Conservation (phyloP, 2,113 vertebrate genomes). For the Psilopsiagon aurifrons region DNA sequence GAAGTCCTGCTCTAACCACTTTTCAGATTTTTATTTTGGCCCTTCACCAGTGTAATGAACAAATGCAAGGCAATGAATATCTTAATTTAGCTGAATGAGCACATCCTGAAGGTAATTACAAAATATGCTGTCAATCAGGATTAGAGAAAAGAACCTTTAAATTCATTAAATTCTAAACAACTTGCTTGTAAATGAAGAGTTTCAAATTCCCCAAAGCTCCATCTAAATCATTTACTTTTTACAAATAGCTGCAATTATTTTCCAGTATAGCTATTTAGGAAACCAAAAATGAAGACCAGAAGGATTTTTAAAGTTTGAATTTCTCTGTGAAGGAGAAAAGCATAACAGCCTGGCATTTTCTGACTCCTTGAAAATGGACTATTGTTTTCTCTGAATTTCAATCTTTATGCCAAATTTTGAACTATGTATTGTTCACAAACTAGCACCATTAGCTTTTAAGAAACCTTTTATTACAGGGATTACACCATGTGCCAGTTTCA, state of each 20-base stretch:
- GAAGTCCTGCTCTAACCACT: neutral
- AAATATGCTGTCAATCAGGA: neutral
- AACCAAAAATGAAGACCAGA: conserved; percentile 10
- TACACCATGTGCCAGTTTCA: neutral
- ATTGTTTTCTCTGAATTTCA: neutral
- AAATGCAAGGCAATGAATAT: neutral
- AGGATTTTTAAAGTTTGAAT: neutral
- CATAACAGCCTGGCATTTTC: neutral
- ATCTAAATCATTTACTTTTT: neutral
- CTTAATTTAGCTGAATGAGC: neutral
- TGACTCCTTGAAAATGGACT: neutral
- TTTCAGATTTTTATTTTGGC: neutral
- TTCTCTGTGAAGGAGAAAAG: neutral
- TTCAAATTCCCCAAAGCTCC: conserved; percentile 2
- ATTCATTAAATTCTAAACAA: neutral
- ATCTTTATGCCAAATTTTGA: neutral
- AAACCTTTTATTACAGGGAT: neutral
- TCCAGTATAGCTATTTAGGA: neutral
- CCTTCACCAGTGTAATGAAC: neutral
- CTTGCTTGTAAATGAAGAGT: neutral
- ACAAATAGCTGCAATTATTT: neutral
- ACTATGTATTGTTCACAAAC: neutral
- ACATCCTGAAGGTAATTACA: neutral
- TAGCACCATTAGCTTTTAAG: neutral
- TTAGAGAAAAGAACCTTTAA: neutral